These are phyloP conservation scores for Stenchaetothrips biformis DNA, from an alignment of 2,888 invertebrate species.

Conservation along the genomic window DNA sequence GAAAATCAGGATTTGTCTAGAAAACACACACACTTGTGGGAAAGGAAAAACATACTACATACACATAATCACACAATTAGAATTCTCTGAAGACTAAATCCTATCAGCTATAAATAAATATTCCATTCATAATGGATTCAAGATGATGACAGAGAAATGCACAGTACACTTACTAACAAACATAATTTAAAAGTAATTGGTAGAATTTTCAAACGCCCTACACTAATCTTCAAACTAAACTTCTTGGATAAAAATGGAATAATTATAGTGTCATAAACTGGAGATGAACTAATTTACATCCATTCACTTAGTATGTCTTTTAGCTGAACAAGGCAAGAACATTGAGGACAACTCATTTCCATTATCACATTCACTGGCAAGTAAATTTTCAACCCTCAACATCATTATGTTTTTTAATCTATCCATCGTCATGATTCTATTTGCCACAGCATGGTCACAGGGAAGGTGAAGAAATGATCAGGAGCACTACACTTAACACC, in stretches of 20 bases:
- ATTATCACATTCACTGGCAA: constrained; percentile 23
- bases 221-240: background rate
- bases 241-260: background rate
- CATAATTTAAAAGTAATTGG: background rate
- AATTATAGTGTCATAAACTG: background rate
- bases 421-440: too few relatives aligned
- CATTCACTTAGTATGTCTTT: background rate
- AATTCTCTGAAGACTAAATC: background rate
- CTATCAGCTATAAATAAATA: background rate
- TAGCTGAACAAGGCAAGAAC: background rate
- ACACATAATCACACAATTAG: background rate
- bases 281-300: background rate
- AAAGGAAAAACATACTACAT: background rate
- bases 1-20: background rate
- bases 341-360: background rate
- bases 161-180: background rate
- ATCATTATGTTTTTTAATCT: too few relatives aligned
- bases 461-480: too few relatives aligned
- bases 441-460: too few relatives aligned
- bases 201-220: background rate
- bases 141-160: background rate
- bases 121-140: background rate
- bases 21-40: background rate
- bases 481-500: too few relatives aligned
- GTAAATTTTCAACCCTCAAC: background rate